These are phyloP conservation scores for Osmerus mordax DNA, from an alignment of 2,113 vertebrate genomes.

Conservation along the genomic window DNA sequence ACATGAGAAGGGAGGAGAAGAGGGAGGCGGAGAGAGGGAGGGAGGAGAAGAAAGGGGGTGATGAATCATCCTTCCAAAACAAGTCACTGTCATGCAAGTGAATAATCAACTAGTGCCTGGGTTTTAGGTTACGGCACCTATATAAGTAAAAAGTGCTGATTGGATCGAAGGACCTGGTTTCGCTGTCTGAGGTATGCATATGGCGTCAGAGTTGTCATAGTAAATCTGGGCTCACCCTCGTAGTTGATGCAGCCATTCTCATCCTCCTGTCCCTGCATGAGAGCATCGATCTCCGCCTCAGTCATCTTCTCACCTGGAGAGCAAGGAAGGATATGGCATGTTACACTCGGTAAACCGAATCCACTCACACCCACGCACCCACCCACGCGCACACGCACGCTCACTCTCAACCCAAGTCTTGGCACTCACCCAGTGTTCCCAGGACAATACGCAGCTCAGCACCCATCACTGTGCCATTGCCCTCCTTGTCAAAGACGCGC, in stretches of 20 bases:
- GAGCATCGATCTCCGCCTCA: slow-evolving; percentile 88
- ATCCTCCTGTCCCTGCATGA: slow-evolving; percentile 93
- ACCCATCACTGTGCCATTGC: slow-evolving; percentile 98
- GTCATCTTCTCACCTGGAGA: slow-evolving; percentile 93
- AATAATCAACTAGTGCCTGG: too few species aligned
- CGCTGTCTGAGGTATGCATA: too few species aligned
- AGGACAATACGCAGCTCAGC: slow-evolving; percentile 97
- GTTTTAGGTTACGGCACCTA: too few species aligned
- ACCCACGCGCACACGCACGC: background rate
- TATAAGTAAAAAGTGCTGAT: too few species aligned
- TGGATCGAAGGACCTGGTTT: too few species aligned
- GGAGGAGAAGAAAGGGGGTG: background rate
- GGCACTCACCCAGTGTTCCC: slow-evolving; percentile 85
- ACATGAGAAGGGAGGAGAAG: background rate
- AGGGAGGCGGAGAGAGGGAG: slow-evolving; percentile 15
- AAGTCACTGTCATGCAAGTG: too few species aligned
- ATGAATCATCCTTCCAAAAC: too few species aligned
- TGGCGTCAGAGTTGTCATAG: too few species aligned
- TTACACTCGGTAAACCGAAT: background rate
- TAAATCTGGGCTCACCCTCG: slow-evolving; percentile 75
- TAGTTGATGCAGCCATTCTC: slow-evolving; percentile 97
- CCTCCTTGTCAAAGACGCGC: slow-evolving; percentile 98
- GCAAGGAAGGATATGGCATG: slow-evolving; percentile 3
- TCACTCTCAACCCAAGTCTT: background rate
- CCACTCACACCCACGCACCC: background rate